A percentile compares a stretch with the other conserved stretches of the same genome.
These are phyloP conservation scores for Rhagoletis pomonella DNA, from an alignment of 1,140 invertebrate species.

Conservation along the genomic window DNA sequence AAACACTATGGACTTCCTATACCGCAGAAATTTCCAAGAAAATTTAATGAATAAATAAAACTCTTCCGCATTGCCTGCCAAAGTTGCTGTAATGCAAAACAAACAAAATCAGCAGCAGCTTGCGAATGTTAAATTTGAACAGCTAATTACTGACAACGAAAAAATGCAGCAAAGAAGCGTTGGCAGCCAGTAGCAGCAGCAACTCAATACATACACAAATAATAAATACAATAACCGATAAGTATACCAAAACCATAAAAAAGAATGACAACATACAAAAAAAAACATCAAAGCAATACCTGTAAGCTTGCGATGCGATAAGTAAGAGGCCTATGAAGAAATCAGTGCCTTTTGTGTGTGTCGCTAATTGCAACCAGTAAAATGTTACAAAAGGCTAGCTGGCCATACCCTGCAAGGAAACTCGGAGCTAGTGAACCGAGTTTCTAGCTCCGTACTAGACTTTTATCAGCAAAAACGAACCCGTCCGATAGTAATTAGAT, in stretches of 20 bases:
- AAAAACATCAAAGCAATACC: too few relatives aligned
- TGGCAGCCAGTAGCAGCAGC: background rate
- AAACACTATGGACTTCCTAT: background rate
- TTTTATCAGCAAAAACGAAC: too few relatives aligned
- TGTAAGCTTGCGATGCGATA: too few relatives aligned
- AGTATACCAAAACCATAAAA: background rate
- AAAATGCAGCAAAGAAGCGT: background rate
- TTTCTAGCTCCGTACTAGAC: too few relatives aligned
- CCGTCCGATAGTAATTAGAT: too few relatives aligned
- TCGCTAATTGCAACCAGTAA: background rate
- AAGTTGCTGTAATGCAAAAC: background rate
- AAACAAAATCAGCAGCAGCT: background rate
- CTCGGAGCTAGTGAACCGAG: too few relatives aligned
- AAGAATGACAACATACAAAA: too few relatives aligned
- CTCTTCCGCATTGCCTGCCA: slow-evolving; percentile 14
- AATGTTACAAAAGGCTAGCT: background rate
- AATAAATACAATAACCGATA: background rate
- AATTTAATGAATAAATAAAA: background rate
- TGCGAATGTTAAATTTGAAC: background rate
- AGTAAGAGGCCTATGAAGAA: background rate
- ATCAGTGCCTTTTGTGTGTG: background rate
- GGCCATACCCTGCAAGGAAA: too few relatives aligned
- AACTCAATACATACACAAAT: background rate
- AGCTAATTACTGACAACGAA: slow-evolving; percentile 31
- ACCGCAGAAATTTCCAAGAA: background rate